Base-by-base conservation (phyloP, 2,113 vertebrate species). In the Camelus bactrianus region DNA sequence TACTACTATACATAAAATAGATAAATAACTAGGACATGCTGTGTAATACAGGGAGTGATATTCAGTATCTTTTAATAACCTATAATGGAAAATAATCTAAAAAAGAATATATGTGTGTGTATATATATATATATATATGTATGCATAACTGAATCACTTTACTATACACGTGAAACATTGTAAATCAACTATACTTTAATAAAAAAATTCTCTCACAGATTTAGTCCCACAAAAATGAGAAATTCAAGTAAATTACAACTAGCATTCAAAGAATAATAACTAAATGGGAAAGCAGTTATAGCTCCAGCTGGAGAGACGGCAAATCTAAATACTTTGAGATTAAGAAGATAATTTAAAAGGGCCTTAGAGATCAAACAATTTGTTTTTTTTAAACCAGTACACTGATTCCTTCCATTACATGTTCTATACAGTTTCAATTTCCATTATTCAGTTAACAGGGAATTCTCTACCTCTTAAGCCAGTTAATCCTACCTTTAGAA, bases 181-280 rank as follows among this genome's bases (percentile, higher is more conserved):
- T 42, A 42, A 42, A 42, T 42, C 38, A 42, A 42, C 38, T 42
- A 42, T 42, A 42, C 38, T 42, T 42, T 4, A 42, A 42, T 42
- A 5, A 42, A 42, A 42, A 42, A 42, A 89, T 91, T 85, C 65
- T 93, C 38, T 97, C 46, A 95, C 19, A 65, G 64, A 90, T 90
- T 96, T 83, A 58, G 4, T 22, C 32, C 30, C 72, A 81, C 15
- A 80, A 67, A 96, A 84, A 93, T 42, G 38, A 93, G 70, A 95
- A 92, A 91, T 62, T 94, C 30, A 94, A 90, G 89, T 92, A 65
- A 96, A 92, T 91, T 96, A 76, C 64, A 92, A 81, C 17, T 77
- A 81, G 6, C 26, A 88, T 84, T 93, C 26, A 90, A 94, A 52
- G 52, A 90, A 88, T 64, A 96, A 88, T 94, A 95, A 96, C 24